Evolutionary conservation across 2,888 invertebrate species (phyloP).

Genomic region (Apodemia hepburni): DNA sequence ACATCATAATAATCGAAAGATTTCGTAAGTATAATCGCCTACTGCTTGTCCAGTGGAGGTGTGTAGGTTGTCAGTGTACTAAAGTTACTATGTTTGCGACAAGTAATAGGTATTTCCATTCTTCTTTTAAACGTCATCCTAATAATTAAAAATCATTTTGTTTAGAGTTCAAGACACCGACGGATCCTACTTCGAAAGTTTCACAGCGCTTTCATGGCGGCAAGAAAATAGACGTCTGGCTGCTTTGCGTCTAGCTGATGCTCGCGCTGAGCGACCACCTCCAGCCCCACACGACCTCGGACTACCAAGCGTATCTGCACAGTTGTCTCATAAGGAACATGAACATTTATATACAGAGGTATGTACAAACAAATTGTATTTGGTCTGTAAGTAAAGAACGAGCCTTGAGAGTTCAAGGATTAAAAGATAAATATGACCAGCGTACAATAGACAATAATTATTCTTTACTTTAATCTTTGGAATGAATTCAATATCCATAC

Average conservation of each 20-base stretch:
- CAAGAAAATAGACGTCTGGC: conserved; percentile 93
- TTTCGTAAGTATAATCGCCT: too few relatives aligned
- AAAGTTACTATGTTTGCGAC: too few relatives aligned
- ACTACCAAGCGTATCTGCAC: conserved; percentile 88
- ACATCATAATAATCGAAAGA: too few relatives aligned
- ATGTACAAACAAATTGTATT: neutral
- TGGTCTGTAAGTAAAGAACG: neutral
- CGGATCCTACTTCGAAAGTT: conserved; percentile 96
- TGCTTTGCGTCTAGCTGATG: conserved; percentile 87
- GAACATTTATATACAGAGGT: conserved; percentile 75
- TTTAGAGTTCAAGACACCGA: conserved; percentile 95
- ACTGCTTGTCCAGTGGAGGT: too few relatives aligned
- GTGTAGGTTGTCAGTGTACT: too few relatives aligned
- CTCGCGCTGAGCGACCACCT: conserved; percentile 85
- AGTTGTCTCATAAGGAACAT: conserved; percentile 79
- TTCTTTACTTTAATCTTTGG: too few relatives aligned
- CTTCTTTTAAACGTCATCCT: too few relatives aligned
- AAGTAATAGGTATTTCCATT: too few relatives aligned
- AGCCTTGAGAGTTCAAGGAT: too few relatives aligned
- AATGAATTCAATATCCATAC: too few relatives aligned
- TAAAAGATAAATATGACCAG: too few relatives aligned
- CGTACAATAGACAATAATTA: too few relatives aligned
- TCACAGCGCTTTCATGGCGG: conserved; percentile 95
- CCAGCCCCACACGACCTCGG: conserved; percentile 81
- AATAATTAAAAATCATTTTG: conserved; percentile 3